Base-by-base conservation (phyloP, 2,797 vertebrate genomes). In the Helicolenus hilgendorfi region DNA sequence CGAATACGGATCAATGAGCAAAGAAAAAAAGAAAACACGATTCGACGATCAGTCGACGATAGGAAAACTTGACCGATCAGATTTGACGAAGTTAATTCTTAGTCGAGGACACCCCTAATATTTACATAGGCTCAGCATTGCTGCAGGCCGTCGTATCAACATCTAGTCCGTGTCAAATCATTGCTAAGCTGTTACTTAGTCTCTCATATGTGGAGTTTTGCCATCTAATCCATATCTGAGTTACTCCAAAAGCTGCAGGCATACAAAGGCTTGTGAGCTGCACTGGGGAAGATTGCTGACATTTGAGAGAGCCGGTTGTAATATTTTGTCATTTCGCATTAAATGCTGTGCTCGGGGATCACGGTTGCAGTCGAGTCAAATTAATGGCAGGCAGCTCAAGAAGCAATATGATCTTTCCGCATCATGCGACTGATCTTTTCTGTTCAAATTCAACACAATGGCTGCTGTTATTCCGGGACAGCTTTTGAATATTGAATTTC, bases 321-420 rank as follows among this genome's bases (percentile, higher is more conserved):
- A 87, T 86, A 87, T 91, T 88, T 89, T 92, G 93, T 91, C 87
- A 86, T 89, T 86, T 85, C 70, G 75, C 71, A 84, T 92, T 91
- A 84, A 92, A 92, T 71, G 84, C 84, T 88, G 68, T 67, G 64
- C 84, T 79, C 11, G 1, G 11, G 64, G 76, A 88, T 92, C 77
- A 79, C 20, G 67, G 78, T 75, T 38, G 27, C 88, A 89, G 89
- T 90, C 91, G 81, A 81, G 88, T 92, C 84, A 81, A 81, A 94
- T 92, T 92, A 94, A 86, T 86, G 79, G 77, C 86, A 91, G 73
- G 49, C 91, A 58, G 76, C 73, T 94, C 87, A 78, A 77, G 62
- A 69, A 64, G 82, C 72, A 89, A 65, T 35, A 15, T 73, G 80
- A 89, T 89, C 86, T 76, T 72, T 62, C 55, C 84, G 81, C 75